phyloP scores from a whole-genome alignment of 2,113 vertebrate species.

The Pipra filicauda region DNA sequence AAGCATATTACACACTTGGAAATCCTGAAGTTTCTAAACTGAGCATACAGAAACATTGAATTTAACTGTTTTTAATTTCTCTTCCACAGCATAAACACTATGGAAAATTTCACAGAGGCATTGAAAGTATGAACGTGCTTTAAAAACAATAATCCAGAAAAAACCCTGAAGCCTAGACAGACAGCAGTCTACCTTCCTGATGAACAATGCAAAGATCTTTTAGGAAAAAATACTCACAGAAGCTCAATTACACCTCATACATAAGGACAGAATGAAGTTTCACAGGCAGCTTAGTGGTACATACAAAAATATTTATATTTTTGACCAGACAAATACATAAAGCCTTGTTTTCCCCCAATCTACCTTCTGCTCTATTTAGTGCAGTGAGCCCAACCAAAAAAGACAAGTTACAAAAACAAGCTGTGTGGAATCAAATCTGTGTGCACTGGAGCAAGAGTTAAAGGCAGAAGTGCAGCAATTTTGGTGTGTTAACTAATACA shows the following conservation, averaged over 20 bases:
- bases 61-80: background rate
- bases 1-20: background rate
- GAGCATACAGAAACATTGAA: background rate
- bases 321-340: background rate
- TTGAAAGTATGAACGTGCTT: background rate
- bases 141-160: background rate
- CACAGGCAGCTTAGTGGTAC: background rate
- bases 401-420: constrained; percentile 36
- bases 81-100: background rate
- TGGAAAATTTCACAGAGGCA: background rate
- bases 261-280: background rate
- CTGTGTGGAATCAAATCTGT: background rate
- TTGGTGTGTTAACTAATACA: background rate
- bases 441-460: background rate
- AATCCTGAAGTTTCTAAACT: background rate
- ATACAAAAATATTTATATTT: background rate
- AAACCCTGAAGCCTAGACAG: background rate
- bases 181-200: background rate
- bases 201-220: background rate
- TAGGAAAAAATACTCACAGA: background rate
- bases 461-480: background rate
- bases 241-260: background rate
- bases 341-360: background rate
- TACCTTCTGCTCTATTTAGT: constrained; percentile 50
- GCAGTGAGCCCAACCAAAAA: constrained; percentile 38